Base-by-base conservation (phyloP, 1,140 invertebrate species). In the Cydia fagiglandana region DNA sequence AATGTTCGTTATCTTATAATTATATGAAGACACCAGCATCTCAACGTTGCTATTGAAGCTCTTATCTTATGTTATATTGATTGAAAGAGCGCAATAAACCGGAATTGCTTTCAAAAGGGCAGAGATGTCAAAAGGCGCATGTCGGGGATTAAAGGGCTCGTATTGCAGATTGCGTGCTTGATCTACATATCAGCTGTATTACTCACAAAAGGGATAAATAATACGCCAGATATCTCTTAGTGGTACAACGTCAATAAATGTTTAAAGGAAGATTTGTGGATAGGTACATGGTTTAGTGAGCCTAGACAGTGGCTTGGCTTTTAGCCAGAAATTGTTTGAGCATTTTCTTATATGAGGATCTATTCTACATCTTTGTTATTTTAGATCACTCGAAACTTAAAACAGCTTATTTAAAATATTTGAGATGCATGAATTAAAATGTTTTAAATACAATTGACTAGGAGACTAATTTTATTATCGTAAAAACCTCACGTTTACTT, bases 61-160 rank as follows among this genome's bases (percentile, higher is more conserved):
- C 64, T 64, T 41, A 41, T 28, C 20, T 64, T 10, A 64, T 20
- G 28, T 30, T 28, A 68, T 28, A 68, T 34, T 34, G 24, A 68
- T 34, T 68, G 4, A 68, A 68, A 68, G 64, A n/a, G 64, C 50
- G 50, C 17, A 28, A 68, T 24, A 68, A 68, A n/a, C 28, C 24
- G 64, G 64, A 34, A 68, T 34, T 68, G 28, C 13, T 34, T 68
- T 68, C 30, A 68, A 68, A 68, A 34, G 64, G 13, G 64, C 28
- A 68, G 15, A 28, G 28, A 68, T 34, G 64, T 68, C 64, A 68
- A 68, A 68, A 4, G 28, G 1, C 15, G 15, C 64, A 64, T 12
- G 64, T 64, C 64, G 38, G 12, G 64, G 64, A 68, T 68, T 30
- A 68, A 68, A 34, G 24, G 50, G 50, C n/a, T 34, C 24, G 20